Conservation (phyloP, 1,140 invertebrate species). For the Drosophila lini region DNA sequence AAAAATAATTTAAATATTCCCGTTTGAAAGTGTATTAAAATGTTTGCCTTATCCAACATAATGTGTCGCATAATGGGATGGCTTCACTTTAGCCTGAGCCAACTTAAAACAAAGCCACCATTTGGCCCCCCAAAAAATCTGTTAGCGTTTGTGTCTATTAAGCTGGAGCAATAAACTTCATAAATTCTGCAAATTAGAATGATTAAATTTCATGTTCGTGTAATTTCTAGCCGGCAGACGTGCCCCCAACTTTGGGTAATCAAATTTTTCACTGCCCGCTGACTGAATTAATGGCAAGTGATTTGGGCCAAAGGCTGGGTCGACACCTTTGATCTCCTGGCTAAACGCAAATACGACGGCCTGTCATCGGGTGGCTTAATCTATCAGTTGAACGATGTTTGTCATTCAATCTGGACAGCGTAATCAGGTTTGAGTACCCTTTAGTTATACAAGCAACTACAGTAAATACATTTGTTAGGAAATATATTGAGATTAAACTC, state of each 20-base stretch:
- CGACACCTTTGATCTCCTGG: constrained; percentile 30
- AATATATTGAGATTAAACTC: background rate
- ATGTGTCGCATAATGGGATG: constrained; percentile 8
- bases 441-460: background rate
- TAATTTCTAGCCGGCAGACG: constrained; percentile 44
- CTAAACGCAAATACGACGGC: constrained; percentile 17
- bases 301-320: constrained; percentile 35
- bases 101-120: constrained; percentile 25
- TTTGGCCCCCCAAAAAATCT: constrained; percentile 38
- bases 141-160: constrained; percentile 65
- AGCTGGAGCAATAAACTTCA: constrained; percentile 71
- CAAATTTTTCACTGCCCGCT: constrained; percentile 42
- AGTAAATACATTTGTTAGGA: background rate
- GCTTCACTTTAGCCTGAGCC: constrained; percentile 9
- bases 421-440: constrained; percentile 9
- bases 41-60: background rate
- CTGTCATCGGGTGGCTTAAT: constrained; percentile 24
- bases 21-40: constrained; percentile 4
- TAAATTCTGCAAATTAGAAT: constrained; percentile 75
- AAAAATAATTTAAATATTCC: background rate
- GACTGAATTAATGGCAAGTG: constrained; percentile 41
- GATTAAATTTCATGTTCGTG: constrained; percentile 73
- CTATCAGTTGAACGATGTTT: constrained; percentile 21
- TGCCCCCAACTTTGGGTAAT: constrained; percentile 39
- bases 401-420: constrained; percentile 17